These are phyloP conservation scores for Xenopus tropicalis DNA, from an alignment of 2,113 vertebrate species.

Conservation along the genomic window UCB_Xtro_10.0 CM004452.2:47463501-47464000, in stretches of 20 bases:
- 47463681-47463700: constrained; percentile 91
- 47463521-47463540: no score
- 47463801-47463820: no score
- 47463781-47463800: constrained; percentile 67
- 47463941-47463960: background rate
- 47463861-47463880: no score
- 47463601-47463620: constrained; percentile 84
- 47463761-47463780: constrained; percentile 85
- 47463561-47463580: background rate
- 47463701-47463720: constrained; percentile 96
- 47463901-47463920: no score
- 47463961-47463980: no score
- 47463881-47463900: no score
- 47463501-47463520: no score
- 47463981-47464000: no score
- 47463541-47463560: no score
- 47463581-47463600: constrained; percentile 67
- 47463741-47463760: constrained; percentile 83
- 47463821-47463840: no score
- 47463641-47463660: constrained; percentile 90
- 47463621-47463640: constrained; percentile 85
- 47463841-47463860: no score
- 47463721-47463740: constrained; percentile 80
- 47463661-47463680: constrained; percentile 90
- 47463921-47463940: no score